Evolutionary conservation across 2,113 vertebrate genomes (phyloP).

Genomic region (Chloropsis hardwickii): DNA sequence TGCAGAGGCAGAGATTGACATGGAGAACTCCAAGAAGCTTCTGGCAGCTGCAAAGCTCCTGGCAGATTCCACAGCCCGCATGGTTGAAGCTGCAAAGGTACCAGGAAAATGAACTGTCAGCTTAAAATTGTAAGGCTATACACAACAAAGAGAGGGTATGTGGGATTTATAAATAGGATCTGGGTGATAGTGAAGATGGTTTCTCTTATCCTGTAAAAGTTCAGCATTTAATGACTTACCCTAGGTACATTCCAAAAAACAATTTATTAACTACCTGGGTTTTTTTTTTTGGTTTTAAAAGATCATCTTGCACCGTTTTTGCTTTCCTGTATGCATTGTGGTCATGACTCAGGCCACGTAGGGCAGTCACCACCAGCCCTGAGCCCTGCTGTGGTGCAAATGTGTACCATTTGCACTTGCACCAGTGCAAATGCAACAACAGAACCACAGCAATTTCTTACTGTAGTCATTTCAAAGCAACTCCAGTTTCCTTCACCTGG

Average conservation of each 20-base stretch:
- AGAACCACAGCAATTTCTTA: not conserved
- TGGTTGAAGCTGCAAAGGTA: constrained; percentile 99
- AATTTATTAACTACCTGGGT: not conserved
- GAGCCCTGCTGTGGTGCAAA: not conserved
- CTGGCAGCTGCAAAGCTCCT: constrained; percentile 94
- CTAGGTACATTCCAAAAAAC: fast-evolving
- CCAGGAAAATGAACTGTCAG: not conserved
- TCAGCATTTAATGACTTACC: not conserved
- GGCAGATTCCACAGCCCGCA: constrained; percentile 95
- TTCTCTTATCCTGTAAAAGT: not conserved
- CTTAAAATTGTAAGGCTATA: not conserved
- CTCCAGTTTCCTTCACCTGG: not conserved
- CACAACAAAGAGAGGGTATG: not conserved
- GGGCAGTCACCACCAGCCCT: not conserved
- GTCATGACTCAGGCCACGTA: not conserved
- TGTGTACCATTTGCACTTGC: no score
- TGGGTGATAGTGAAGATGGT: not conserved
- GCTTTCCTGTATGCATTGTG: not conserved
- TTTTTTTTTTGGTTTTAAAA: not conserved
- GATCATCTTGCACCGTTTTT: not conserved
- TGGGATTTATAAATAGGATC: not conserved
- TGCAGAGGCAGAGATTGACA: constrained; percentile 93
- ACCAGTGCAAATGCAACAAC: not conserved
- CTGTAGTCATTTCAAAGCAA: not conserved
- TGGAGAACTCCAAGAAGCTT: constrained; percentile 98